Evolutionary conservation across 2,113 vertebrate species (phyloP).

Genomic region (Rhinogobius similis): DNA sequence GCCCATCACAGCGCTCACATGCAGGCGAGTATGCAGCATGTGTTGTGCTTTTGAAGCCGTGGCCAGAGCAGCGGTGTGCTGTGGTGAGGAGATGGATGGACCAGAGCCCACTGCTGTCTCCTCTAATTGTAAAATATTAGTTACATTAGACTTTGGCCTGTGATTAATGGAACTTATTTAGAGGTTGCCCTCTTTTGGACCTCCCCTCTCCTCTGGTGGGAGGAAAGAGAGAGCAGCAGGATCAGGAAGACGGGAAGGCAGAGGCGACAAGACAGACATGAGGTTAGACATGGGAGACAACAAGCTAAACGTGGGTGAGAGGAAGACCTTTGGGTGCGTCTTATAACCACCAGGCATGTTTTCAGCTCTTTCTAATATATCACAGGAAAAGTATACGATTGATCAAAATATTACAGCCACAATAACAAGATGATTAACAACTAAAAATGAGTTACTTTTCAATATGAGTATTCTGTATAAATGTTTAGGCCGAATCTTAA

Average conservation of each 20-base stretch:
- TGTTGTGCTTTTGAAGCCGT: slow-evolving; percentile 33
- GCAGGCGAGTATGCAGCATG: slow-evolving; percentile 13
- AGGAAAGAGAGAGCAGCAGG: slow-evolving; percentile 56
- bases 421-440: too few relatives aligned
- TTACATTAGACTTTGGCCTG: slow-evolving; percentile 98
- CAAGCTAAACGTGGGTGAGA: slow-evolving; percentile 66
- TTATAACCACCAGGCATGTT: slow-evolving; percentile 25
- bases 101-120: slow-evolving; percentile 93
- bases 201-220: slow-evolving; percentile 82
- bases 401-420: too few relatives aligned
- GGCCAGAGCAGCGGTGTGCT: slow-evolving; percentile 61
- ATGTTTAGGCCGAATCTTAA: too few relatives aligned
- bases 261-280: slow-evolving; percentile 33
- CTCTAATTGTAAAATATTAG: slow-evolving; percentile 99
- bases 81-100: slow-evolving; percentile 97
- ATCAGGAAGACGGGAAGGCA: slow-evolving; percentile 74
- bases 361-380: not conserved
- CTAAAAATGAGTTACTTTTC: too few relatives aligned
- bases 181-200: slow-evolving; percentile 90
- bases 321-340: slow-evolving; percentile 49
- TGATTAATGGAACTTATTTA: slow-evolving; percentile 99
- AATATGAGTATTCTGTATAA: too few relatives aligned
- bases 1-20: slow-evolving; percentile 15
- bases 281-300: slow-evolving; percentile 49
- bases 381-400: not conserved